Percentiles rank a stretch among this genome's conserved stretches.
phyloP scores from a whole-genome alignment of 2,113 vertebrate genomes.

The Cebidichthys violaceus region DNA sequence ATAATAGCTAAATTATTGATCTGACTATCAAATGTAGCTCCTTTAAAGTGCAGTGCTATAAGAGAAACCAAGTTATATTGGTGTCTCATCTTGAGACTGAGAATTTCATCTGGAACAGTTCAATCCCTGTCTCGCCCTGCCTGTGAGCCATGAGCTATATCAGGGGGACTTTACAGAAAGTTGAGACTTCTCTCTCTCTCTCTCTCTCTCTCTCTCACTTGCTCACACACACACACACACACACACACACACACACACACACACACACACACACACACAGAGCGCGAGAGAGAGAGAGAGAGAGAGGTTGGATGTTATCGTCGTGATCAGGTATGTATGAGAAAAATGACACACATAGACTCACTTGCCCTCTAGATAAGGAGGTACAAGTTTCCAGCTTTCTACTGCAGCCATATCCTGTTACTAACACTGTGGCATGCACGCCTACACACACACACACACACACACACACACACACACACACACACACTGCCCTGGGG shows the following conservation, averaged over 20 bases:
- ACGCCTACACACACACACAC: slow-evolving; percentile 43
- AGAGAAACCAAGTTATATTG: neutral
- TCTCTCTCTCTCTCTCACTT: neutral
- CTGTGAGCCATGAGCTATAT: slow-evolving; percentile 57
- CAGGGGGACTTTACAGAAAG: slow-evolving; percentile 79
- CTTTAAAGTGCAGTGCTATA: neutral
- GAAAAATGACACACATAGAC: slow-evolving; percentile 81
- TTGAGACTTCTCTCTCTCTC: slow-evolving; percentile 55
- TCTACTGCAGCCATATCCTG: slow-evolving; percentile 87
- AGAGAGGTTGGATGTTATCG: slow-evolving; percentile 76
- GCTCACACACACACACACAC: slow-evolving; percentile 13
- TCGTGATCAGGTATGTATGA: slow-evolving; percentile 83
- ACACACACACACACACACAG: slow-evolving; percentile 32
- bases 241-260: slow-evolving; percentile 46
- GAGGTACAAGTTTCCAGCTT: slow-evolving; percentile 85
- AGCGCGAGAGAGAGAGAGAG: neutral
- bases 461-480: slow-evolving; percentile 42
- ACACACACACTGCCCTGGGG: slow-evolving; percentile 52
- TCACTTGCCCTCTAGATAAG: slow-evolving; percentile 87
- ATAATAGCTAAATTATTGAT: neutral
- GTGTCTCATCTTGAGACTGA: neutral
- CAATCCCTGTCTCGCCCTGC: slow-evolving; percentile 50
- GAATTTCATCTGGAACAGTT: slow-evolving; percentile 15
- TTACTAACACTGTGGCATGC: slow-evolving; percentile 89
- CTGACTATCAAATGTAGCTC: neutral